These are phyloP conservation scores for Chelonus insularis DNA, from an alignment of 1,140 invertebrate species.

Conservation along the genomic window DNA sequence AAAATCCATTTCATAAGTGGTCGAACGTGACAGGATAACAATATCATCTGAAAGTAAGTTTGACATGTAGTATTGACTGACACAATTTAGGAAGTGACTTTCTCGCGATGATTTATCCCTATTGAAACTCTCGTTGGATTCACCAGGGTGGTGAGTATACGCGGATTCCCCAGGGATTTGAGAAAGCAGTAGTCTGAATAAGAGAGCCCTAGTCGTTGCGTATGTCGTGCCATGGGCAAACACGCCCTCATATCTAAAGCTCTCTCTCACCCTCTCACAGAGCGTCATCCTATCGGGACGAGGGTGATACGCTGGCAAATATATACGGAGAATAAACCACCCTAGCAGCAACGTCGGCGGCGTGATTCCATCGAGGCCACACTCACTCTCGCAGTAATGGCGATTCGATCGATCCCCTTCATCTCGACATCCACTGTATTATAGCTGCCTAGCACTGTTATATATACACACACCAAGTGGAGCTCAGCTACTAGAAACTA, in stretches of 20 bases:
- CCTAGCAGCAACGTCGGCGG: slow-evolving; percentile 37
- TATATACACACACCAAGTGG: slow-evolving; percentile 25
- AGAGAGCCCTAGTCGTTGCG: slow-evolving; percentile 8
- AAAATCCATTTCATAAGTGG: neutral
- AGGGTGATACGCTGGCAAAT: slow-evolving; percentile 50
- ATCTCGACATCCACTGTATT: slow-evolving; percentile 33
- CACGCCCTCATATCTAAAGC: slow-evolving; percentile 32
- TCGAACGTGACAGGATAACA: neutral
- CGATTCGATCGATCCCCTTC: slow-evolving; percentile 53
- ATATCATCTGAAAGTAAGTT: neutral
- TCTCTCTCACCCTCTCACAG: slow-evolving; percentile 25
- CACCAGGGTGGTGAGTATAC: slow-evolving; percentile 13
- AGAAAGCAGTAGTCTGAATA: slow-evolving; percentile 32
- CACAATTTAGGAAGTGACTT: slow-evolving; percentile 18
- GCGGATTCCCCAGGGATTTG: slow-evolving; percentile 47
- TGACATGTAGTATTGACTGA: slow-evolving; percentile 7
- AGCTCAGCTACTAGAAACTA: slow-evolving; percentile 33
- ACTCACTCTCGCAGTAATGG: slow-evolving; percentile 46
- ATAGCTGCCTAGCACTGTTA: slow-evolving; percentile 34
- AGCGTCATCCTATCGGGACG: slow-evolving; percentile 35
- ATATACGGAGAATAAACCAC: slow-evolving; percentile 55
- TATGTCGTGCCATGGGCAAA: slow-evolving; percentile 26
- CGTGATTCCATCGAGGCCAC: slow-evolving; percentile 54
- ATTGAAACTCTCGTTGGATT: slow-evolving; percentile 4
- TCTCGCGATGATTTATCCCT: slow-evolving; percentile 19